Conservation (phyloP, 2,888 invertebrate genomes). For the Himalopsyche tibetana region DNA sequence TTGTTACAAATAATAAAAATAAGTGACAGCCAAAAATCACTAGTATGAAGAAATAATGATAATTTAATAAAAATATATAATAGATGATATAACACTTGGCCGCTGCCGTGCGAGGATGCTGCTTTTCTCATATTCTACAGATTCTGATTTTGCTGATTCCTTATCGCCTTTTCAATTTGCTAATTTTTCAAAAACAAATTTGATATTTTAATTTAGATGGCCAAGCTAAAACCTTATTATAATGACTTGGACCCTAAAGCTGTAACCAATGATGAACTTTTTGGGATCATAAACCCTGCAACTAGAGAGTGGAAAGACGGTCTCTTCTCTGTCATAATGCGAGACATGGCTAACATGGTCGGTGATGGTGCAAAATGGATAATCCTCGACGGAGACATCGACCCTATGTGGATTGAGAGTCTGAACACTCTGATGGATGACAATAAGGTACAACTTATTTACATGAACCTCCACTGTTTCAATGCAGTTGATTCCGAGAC, state of each 20-base stretch:
- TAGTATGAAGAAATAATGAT: too few species aligned
- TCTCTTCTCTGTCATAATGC: constrained; percentile 94
- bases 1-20: too few species aligned
- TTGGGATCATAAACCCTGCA: constrained; percentile 94
- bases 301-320: constrained; percentile 96
- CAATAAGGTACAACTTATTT: constrained; percentile 83
- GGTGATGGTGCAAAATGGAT: constrained; percentile 96
- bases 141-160: too few species aligned
- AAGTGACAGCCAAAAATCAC: too few species aligned
- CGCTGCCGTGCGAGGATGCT: too few species aligned
- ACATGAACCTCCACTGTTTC: too few species aligned
- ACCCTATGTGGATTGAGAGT: constrained; percentile 99
- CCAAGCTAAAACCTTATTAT: constrained; percentile 88
- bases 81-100: too few species aligned
- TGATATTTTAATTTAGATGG: constrained; percentile 74
- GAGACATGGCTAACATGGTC: constrained; percentile 93
- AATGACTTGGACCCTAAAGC: constrained; percentile 97
- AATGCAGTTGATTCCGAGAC: too few species aligned
- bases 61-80: too few species aligned
- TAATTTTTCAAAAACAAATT: not conserved
- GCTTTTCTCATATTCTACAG: too few species aligned
- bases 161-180: too few species aligned
- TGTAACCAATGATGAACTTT: constrained; percentile 96
- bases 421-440: constrained; percentile 98
- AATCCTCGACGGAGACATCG: constrained; percentile 96